Conservation (phyloP, 1,140 invertebrate genomes). For the Drosophila azteca region DNA sequence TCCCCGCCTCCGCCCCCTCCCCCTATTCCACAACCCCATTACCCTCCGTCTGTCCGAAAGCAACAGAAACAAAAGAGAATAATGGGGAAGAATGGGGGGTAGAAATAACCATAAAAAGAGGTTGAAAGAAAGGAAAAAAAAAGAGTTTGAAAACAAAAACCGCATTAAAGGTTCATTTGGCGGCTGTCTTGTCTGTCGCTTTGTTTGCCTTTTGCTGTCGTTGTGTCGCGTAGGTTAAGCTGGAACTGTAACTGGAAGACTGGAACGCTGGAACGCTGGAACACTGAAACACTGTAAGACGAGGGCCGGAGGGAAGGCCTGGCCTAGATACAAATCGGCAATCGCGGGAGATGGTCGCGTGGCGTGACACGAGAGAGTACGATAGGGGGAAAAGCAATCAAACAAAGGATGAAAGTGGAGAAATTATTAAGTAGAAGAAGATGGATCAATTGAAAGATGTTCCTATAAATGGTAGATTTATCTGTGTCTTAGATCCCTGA, state of each 20-base stretch:
- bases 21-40: too few species aligned
- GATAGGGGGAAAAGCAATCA: not conserved
- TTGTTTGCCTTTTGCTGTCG: constrained; percentile 63
- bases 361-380: constrained; percentile 30
- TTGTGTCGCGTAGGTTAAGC: constrained; percentile 44
- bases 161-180: constrained; percentile 80
- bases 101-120: constrained; percentile 13
- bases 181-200: constrained; percentile 47
- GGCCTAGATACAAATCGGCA: constrained; percentile 59
- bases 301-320: constrained; percentile 10
- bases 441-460: too few species aligned
- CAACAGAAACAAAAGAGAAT: constrained; percentile 29
- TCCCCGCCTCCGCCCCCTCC: not conserved
- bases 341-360: constrained; percentile 25
- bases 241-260: constrained; percentile 28
- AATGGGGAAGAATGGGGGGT: not conserved
- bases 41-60: not conserved
- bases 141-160: constrained; percentile 64
- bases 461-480: too few species aligned
- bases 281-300: constrained; percentile 7
- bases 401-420: not conserved
- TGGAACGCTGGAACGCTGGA: not conserved
- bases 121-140: constrained; percentile 14
- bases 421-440: not conserved
- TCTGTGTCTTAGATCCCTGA: too few species aligned